Base-by-base conservation (phyloP, 2,888 invertebrate species). In the Uloborus plumipes region DNA sequence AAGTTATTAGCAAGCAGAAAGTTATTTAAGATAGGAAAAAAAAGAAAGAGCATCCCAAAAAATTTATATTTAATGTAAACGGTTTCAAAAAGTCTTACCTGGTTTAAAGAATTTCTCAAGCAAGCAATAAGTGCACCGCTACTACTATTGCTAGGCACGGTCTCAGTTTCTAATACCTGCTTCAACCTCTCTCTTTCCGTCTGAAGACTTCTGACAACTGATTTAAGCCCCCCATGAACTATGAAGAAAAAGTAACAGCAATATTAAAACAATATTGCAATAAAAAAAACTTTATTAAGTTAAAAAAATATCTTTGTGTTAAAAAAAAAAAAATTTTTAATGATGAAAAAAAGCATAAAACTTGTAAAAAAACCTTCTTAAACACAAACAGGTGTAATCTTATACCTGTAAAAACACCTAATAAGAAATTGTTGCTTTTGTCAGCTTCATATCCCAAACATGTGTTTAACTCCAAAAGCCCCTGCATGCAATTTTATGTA, bases 151-250 rank as follows among this genome's bases (percentile, higher is more conserved):
- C 76, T 79, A 18, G 82, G 72, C 14, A 87, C 87, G 80, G 87
- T 87, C 85, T 91, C 91, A 59, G 90, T 87, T 85, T 92, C 92
- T 78, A 93, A 89, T 0, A 93, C 91, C 64, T 91, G 91, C 87
- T 93, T 93, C 86, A 94, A 88, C 66, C 92, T 91, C 66, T 93
- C 91, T 16, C 93, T 90, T 88, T 92, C 92, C 11, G 88, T 88
- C 15, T 87, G 86, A 74, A 89, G 87, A 53, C 87, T 87, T 73
- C 87, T 87, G 49, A 87, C 85, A 26, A 88, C 88, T 20, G 89
- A 89, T 87, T 91, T 91, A 85, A 92, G 87, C 84, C 89, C 90
- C 75, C 89, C 88, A 86, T 91, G 89, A 80, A 92, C 92, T 91
- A 87, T 50, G 87, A 87, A 73, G 64, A 70, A 81, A 85, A 15